Evolutionary conservation across 2,888 invertebrate species (phyloP), one percentile per base, ranked within the genome.

Genomic region (Aricia artaxerxes): DNA sequence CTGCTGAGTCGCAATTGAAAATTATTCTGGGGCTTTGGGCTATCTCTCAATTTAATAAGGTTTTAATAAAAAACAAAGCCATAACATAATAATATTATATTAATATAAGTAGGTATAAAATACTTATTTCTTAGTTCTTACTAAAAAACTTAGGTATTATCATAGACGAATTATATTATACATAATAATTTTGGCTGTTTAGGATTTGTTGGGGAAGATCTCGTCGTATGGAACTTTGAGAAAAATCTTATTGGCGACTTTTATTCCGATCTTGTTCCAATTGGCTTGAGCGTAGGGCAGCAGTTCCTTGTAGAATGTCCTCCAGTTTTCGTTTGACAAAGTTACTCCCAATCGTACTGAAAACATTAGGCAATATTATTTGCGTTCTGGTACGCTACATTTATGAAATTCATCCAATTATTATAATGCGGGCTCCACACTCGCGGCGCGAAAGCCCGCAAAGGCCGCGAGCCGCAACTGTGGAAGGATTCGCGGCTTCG

Each of bases 261-360:
- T 91, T n/a, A 91, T 87, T 72, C 96, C 92, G 53, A 92, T 90
- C 84, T 88, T 91, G 83, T 95, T 95, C 95, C 96, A 96, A 82
- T 92, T 92, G 31, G 92, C 88, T 82, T 95, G 92, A 6, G 95
- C 92, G 78, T 90, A 92, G 0, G 96, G 96, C 78, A 96, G 85
- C 84, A 96, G 87, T 83, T 95, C 94, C 49, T 91, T 92, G 85
- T 96, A 96, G 60, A 96, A 84, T 2, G 93, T 82, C 81, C 95
- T 93, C 96, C 96, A 96, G 86, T 96, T 95, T 79, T 95, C 93
- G 83, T 96, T 96, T 1, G 94, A 91, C 82, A 96, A 95, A 40
- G 87, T 87, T 77, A 93, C 87, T 6, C 95, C 95, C 44, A 95
- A 88, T 69, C 93, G 90, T 80, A 95, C 96, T 96, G 91, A 78